Base-by-base conservation (phyloP, 2,888 invertebrate genomes). In the Lithophane leautieri region DNA sequence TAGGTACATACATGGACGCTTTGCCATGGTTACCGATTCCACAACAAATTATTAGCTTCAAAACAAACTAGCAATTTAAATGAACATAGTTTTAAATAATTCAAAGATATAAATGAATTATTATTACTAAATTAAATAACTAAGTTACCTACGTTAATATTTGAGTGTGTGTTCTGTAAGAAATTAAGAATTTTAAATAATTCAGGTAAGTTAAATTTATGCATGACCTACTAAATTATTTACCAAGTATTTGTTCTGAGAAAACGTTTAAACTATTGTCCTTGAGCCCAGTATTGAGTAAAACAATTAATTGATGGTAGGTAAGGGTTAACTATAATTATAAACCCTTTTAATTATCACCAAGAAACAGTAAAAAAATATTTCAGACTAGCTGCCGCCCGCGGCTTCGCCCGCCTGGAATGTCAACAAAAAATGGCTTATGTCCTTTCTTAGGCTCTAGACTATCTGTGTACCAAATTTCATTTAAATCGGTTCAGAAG, bases 21-120 rank as follows among this genome's bases (percentile, higher is more conserved):
- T 93, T 87, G 76, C 88, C 79, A 92, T 91, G 67, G 83, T 86
- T 81, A 93, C 92, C 0, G 1, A 71, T 44, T 61, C 73, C 93
- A 93, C 93, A 94, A 94, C 94, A 93, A 79, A 65, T 74, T 81
- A 82, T 6, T 47, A 40, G 63, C 60, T 74, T 44, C 87, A 81
- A 86, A 87, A 87, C 88, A 88, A 87, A 78, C 75, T 71, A 19
- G 56, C 19, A 7, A 58, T 58, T 50, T n/a, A 34, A n/a, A 34
- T 14, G 34, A 28, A 2, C 0, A 16, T 25, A 34, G 19, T 44
- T 56, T 62, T 52, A 16, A 54, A 50, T 66, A 42, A 70, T 62
- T n/a, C 14, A n/a, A 50, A 66, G 1, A 62, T 42, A 44, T 60
- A 42, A 16, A 12, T 40, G 19, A 58, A 4, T 47, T 19, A 34